Evolutionary conservation across 2,888 invertebrate genomes (phyloP), one percentile per base, ranked within the genome.

Genomic region (Caenorhabditis panamensis): DNA sequence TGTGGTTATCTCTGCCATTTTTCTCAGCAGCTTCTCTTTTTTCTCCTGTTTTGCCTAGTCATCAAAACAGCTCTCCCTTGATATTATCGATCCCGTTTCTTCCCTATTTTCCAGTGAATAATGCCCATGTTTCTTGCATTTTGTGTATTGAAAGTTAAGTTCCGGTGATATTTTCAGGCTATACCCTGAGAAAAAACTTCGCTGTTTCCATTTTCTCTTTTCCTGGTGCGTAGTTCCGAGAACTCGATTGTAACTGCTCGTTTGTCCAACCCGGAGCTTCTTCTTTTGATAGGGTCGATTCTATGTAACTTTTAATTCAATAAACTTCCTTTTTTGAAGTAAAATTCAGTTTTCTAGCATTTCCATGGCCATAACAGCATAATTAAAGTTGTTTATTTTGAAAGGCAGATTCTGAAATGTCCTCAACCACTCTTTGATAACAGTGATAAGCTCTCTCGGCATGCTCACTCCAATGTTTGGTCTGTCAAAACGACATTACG

Each of bases 281-380:
- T 75, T 58, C 47, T 62, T 76, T 69, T 64, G 44, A 68, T 77
- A 76, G 67, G 62, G 68, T 77, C 63, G 49, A 77, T 63, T 63
- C 58, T 71, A 69, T 59, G 64, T 69, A 64, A 78, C 53, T 71
- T 69, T 66, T 71, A 53, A 20, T 13, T 20, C 16, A 56, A 47
- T 62, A 62, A 47, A 59, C 51, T 66, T 58, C 26, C 9, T 47
- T 67, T 66, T 61, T 53, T 44, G 49, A 54, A 53, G 22, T 54
- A 69, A 41, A 28, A 41, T 9, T 31, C 31, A 9, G 9, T 31
- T 26, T 41, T 59, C 49, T 49, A 49, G 64, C 64, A 63, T 63
- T 63, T 44, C 63, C 54, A 47, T 44, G 28, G 36, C 11, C 2
- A 41, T 11, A 37, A 37, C 5, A 47, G 18, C 3, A 20, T 3